Base-by-base conservation (phyloP, 2,888 invertebrate species). In the Operophtera brumata region DNA sequence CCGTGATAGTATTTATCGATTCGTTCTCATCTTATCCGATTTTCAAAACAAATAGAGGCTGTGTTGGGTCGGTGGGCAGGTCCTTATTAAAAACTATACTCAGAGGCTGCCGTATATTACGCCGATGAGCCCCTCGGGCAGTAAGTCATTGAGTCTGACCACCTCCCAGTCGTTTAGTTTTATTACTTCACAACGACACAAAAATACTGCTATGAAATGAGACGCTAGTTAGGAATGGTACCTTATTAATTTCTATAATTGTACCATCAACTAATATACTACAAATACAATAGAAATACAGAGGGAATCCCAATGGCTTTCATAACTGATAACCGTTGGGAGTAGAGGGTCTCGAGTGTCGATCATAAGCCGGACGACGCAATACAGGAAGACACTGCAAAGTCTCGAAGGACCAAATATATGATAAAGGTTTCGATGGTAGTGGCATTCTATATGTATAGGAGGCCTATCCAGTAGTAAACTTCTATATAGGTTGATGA, bases 71-170 rank as follows among this genome's bases (percentile, higher is more conserved):
- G 82, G 82, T 77, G 77, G 80, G 81, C 81, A 78, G 84, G 73
- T 80, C 78, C 84, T 85, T 86, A 87, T 88, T 87, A 86, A 86
- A 86, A 87, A 84, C 80, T 84, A 82, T 85, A 84, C 75, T 73
- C 80, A 77, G 73, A 68, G 75, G 74, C 76, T 74, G 77, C 75
- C 82, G 80, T 85, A 79, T 84, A 80, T 84, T 84, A 82, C 77
- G 72, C 74, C 71, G 73, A 75, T 77, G 73, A 75, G 69, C 76
- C 80, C 84, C 78, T 74, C 65, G 65, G 80, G 84, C 80, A 65
- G 74, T 82, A 79, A 78, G 74, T 80, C 80, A 81, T 78, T 73
- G 70, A 59, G 78, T 66, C 75, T 75, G 82, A 71, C 76, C 78
- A 77, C 80, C 84, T 83, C 80, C 82, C 78, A 77, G 75, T 76